Percentiles rank a stretch among this genome's conserved stretches.
phyloP scores from a whole-genome alignment of 2,113 vertebrate species.

The Lasiurus borealis region DNA sequence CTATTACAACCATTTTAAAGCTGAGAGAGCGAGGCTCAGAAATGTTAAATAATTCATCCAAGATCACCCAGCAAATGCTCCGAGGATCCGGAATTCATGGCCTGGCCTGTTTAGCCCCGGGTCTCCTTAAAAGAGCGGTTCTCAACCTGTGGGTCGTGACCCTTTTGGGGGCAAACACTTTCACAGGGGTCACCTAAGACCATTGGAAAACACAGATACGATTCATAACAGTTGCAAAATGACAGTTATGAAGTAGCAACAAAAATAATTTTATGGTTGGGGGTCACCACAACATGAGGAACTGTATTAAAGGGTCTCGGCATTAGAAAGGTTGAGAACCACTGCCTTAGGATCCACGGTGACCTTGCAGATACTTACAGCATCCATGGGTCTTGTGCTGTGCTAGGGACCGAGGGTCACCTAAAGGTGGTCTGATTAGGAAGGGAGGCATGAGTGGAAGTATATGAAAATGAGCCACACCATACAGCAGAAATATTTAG shows the following conservation, averaged over 20 bases:
- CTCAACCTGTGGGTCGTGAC: too few relatives aligned
- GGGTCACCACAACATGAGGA: too few relatives aligned
- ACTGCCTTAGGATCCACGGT: not conserved
- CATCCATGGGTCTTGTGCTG: too few relatives aligned
- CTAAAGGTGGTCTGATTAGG: not conserved
- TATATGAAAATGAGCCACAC: not conserved
- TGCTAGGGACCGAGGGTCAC: not conserved
- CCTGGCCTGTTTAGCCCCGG: not conserved
- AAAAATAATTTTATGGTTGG: too few relatives aligned
- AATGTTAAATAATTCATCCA: slow-evolving; percentile 19
- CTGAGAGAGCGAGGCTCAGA: not conserved
- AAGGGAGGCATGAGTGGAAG: not conserved
- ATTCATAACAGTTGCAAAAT: too few relatives aligned
- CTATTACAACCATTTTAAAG: not conserved
- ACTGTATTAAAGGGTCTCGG: too few relatives aligned
- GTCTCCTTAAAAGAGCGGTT: too few relatives aligned
- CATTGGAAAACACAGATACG: too few relatives aligned
- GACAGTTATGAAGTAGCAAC: too few relatives aligned
- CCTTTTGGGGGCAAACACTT: too few relatives aligned
- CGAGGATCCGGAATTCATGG: not conserved
- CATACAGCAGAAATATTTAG: not conserved
- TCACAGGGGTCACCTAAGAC: too few relatives aligned
- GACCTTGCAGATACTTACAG: not conserved
- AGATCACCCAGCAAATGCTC: not conserved
- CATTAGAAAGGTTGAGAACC: too few relatives aligned